Base-by-base conservation (phyloP, 1,140 invertebrate genomes). In the Trypoxylus dichotomus region DNA sequence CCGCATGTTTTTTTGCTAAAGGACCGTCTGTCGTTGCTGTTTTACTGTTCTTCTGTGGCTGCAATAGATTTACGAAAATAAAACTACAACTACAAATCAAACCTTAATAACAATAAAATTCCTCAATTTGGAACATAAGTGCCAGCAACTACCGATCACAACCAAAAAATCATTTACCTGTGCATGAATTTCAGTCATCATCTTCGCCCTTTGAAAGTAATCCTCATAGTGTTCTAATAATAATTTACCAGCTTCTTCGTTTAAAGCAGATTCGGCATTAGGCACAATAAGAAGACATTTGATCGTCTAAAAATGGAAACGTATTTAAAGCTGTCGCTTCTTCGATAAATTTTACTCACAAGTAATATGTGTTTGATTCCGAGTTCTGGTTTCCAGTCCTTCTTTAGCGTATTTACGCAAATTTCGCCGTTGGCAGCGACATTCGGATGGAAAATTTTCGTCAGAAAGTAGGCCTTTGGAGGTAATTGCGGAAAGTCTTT, bases 381-480 rank as follows among this genome's bases (percentile, higher is more conserved):
- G 83, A 98, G 91, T 89, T 98, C 95, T 78, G 96, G 92, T 86
- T 97, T 97, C 97, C 97, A 98, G 89, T 98, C 96, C 88, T 96
- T 97, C 88, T 98, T 97, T 75, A 99, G 89, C 75, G 97, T 98
- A 88, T 98, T 98, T 0, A 99, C 97, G 89, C 97, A 98, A 85
- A 99, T 98, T 88, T 98, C 97, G 47, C 97, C 97, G 89, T 94
- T 96, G 82, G 91, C 91, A 11, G 97, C 94, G 81, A 98, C 97
- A 90, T 99, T 98, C 37, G 97, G 97, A 88, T 98, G 97, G 89
- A 99, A 99, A 83, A 99, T 97, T 90, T 96, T 97, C 74, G 97
- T 99, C 37, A 97, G 87, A 86, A 99, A 98, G 88, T 93, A 97
- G 54, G 96, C 97, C 88, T 97, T 98, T 21, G 97, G 97, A 80